Conservation (phyloP, 2,113 vertebrate species). For the Cairina moschata region DNA sequence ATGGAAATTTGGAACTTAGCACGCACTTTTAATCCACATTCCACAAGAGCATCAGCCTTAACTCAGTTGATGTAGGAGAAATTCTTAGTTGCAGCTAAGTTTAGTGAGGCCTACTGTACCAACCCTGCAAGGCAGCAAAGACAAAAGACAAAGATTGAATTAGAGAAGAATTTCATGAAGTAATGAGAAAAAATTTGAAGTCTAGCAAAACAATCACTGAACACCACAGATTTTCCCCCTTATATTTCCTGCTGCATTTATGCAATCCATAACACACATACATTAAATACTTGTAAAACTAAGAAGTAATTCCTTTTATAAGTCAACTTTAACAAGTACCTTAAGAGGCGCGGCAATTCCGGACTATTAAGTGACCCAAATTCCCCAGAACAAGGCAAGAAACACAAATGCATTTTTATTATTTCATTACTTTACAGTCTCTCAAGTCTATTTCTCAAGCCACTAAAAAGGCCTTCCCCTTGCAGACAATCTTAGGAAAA, state of each 20-base stretch:
- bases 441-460: neutral
- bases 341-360: neutral
- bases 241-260: constrained; percentile 31
- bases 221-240: constrained; percentile 67
- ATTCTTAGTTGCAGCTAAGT: constrained; percentile 89
- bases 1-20: constrained; percentile 83
- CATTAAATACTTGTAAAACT: neutral
- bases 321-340: neutral
- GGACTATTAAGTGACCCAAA: neutral
- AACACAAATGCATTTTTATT: neutral
- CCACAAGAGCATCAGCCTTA: constrained; percentile 89
- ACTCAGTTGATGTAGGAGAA: constrained; percentile 88
- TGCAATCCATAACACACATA: constrained; percentile 18
- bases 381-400: neutral
- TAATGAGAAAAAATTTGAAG: constrained; percentile 77
- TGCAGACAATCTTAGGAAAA: neutral
- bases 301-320: neutral
- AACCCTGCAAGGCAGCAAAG: constrained; percentile 98
- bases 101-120: constrained; percentile 90
- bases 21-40: constrained; percentile 86
- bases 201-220: constrained; percentile 75
- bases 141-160: constrained; percentile 91
- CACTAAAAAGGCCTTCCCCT: neutral
- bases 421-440: neutral
- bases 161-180: constrained; percentile 80